Percentiles rank a stretch among this genome's conserved stretches.
Conservation (phyloP, 2,113 vertebrate species). For the Hypocryptadius cinnamomeus region DNA sequence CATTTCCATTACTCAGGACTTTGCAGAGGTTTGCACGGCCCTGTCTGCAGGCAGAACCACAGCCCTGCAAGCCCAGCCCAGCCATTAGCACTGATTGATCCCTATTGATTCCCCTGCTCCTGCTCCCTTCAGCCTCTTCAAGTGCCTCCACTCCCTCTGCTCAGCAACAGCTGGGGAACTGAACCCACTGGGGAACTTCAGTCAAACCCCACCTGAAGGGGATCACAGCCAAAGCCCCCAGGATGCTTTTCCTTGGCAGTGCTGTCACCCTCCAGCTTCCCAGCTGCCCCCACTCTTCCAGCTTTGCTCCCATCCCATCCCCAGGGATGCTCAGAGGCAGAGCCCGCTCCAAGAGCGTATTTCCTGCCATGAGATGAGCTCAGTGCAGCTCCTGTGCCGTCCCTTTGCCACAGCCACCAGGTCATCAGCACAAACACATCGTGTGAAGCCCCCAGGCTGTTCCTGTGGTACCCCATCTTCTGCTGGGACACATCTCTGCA, state of each 20-base stretch:
- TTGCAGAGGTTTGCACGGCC: neutral
- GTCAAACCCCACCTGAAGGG: neutral
- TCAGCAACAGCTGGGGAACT: neutral
- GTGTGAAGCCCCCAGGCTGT: neutral
- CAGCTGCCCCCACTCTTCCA: fast-evolving
- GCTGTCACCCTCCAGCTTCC: neutral
- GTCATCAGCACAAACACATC: neutral
- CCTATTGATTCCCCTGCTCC: neutral
- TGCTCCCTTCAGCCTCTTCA: neutral
- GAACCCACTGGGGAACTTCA: neutral
- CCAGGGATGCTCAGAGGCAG: neutral
- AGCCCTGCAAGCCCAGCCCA: neutral
- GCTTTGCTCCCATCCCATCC: neutral
- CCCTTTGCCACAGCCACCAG: neutral
- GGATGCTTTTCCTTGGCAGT: neutral
- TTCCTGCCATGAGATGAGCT: neutral
- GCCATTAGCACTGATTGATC: neutral
- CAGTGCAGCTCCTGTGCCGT: fast-evolving
- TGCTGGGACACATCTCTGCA: fast-evolving
- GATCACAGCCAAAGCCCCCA: neutral
- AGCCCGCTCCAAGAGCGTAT: fast-evolving
- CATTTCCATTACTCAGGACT: neutral
- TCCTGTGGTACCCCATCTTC: neutral
- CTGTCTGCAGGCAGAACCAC: neutral
- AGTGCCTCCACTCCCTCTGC: neutral